Conservation (phyloP, 2,797 vertebrate species). For the Lepus oiostolus region DNA sequence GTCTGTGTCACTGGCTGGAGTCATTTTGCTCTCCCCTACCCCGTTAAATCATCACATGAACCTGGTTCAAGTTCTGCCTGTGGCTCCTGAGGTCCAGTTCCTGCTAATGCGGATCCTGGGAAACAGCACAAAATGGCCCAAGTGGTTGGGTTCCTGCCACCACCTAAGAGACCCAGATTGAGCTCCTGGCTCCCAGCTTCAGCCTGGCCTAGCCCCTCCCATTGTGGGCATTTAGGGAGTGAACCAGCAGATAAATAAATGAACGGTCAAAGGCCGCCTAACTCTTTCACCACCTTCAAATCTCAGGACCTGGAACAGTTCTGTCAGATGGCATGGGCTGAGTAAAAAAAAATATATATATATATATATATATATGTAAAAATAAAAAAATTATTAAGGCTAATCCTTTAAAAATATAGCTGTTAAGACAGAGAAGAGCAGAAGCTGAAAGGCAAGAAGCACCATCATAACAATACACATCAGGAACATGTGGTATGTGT, state of each 20-base stretch:
- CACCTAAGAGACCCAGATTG: too few species aligned
- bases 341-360: background rate
- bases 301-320: background rate
- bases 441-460: background rate
- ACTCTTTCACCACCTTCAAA: background rate
- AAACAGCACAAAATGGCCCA: too few species aligned
- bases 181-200: too few species aligned
- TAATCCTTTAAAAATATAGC: background rate
- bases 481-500: background rate
- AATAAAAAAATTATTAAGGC: constrained; percentile 21
- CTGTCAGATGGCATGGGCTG: background rate
- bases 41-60: too few species aligned
- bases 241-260: too few species aligned
- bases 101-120: too few species aligned
- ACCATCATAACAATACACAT: background rate
- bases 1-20: background rate
- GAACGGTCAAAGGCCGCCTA: background rate
- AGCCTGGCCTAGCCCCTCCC: too few species aligned
- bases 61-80: too few species aligned
- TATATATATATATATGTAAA: background rate
- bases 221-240: too few species aligned
- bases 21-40: background rate
- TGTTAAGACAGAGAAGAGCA: constrained; percentile 30
- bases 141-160: too few species aligned
- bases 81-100: too few species aligned